Evolutionary conservation across 37 sponge, comb jelly and placozoan species (phyloP).

Genomic region (Spongilla lacustris): DNA sequence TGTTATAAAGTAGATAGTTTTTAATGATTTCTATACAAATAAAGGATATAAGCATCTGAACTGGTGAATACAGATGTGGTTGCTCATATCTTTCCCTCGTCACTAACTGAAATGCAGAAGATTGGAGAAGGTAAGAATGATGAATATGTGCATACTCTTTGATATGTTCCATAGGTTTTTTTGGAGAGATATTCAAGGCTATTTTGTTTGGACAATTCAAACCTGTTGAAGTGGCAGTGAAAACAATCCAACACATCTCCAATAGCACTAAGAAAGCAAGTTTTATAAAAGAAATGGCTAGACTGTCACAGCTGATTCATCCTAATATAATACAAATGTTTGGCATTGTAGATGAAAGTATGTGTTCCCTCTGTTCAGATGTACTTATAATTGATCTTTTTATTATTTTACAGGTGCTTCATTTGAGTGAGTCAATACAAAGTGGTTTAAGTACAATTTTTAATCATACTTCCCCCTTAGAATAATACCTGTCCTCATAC

Average conservation of each 20-base stretch:
- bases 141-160: too few species aligned
- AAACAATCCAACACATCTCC: conserved; percentile 29
- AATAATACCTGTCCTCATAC: conserved; percentile 25
- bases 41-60: too few species aligned
- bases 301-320: conserved; percentile 51
- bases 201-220: background rate
- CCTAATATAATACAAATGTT: conserved; percentile 49
- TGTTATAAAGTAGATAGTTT: too few species aligned
- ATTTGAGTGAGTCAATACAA: background rate
- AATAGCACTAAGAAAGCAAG: background rate
- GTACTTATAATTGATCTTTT: too few species aligned
- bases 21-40: too few species aligned
- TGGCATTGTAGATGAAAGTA: conserved; percentile 38
- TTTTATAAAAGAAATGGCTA: conserved; percentile 46
- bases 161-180: conserved; percentile 23
- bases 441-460: too few species aligned
- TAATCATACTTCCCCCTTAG: background rate
- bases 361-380: too few species aligned
- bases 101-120: too few species aligned
- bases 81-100: too few species aligned
- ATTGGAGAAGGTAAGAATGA: too few species aligned
- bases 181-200: conserved; percentile 59
- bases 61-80: too few species aligned
- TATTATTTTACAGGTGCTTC: conserved; percentile 7
- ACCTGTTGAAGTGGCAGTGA: conserved; percentile 42